Percentiles rank a stretch among this genome's conserved stretches.
These are phyloP conservation scores for Hylaeus anthracinus DNA, from an alignment of 1,140 invertebrate species.

Conservation along the genomic window DNA sequence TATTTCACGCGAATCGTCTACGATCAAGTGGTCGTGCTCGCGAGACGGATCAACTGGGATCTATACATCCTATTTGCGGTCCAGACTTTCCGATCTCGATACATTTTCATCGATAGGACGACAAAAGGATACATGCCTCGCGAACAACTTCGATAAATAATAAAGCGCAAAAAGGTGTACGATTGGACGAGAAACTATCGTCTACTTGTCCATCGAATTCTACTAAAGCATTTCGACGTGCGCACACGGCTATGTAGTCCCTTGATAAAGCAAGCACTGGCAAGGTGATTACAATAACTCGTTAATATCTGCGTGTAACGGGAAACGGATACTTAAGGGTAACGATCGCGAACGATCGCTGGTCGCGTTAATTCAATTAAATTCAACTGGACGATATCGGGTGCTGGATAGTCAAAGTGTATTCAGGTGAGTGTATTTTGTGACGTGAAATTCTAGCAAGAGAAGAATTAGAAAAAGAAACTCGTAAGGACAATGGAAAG, in stretches of 20 bases:
- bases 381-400: constrained; percentile 3
- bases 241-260: constrained; percentile 23
- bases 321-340: constrained; percentile 28
- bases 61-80: too few relatives aligned
- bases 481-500: not conserved
- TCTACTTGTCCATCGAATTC: constrained; percentile 28
- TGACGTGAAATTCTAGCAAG: constrained; percentile 8
- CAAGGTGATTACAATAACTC: constrained; percentile 41
- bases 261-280: constrained; percentile 38
- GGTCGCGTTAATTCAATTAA: constrained; percentile 13
- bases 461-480: constrained; percentile 25
- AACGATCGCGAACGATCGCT: constrained; percentile 23
- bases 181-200: constrained; percentile 23
- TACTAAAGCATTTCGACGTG: constrained; percentile 29
- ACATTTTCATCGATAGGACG: too few relatives aligned
- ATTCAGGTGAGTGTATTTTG: not conserved
- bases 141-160: constrained; percentile 28
- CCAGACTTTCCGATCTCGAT: too few relatives aligned
- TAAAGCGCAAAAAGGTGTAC: constrained; percentile 34
- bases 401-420: constrained; percentile 39
- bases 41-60: constrained; percentile 33
- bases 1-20: constrained; percentile 44
- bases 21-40: not conserved
- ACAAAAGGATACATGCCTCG: not conserved
- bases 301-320: constrained; percentile 27